A percentile compares a stretch with the other conserved stretches of the same genome.
Evolutionary conservation across 30 jellyfish, hydroid and myxozoan genomes (phyloP).

Genomic region (Mastigias papua): DNA sequence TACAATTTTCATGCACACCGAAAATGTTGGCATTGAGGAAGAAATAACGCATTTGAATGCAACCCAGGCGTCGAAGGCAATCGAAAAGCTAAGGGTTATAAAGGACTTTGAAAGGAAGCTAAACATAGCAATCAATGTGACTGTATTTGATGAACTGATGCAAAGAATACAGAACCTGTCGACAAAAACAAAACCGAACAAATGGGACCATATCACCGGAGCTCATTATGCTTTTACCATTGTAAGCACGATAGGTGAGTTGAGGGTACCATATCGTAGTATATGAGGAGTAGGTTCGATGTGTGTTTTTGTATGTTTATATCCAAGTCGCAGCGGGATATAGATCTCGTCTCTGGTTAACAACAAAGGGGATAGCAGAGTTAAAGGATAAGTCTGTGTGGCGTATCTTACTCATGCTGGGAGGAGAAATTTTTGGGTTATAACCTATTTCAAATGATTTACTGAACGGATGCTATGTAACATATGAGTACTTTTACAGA

Average conservation of each 20-base stretch:
- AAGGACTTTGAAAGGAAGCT: not conserved
- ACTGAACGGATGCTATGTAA: too few relatives aligned
- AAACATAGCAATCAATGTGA: not conserved
- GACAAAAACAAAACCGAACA: constrained; percentile 15
- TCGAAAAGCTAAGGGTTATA: not conserved
- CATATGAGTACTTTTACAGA: too few relatives aligned
- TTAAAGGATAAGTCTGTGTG: too few relatives aligned
- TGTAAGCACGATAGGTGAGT: constrained; percentile 50
- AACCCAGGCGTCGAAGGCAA: not conserved
- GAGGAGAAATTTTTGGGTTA: too few relatives aligned
- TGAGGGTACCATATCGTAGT: too few relatives aligned
- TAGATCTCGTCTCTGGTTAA: too few relatives aligned
- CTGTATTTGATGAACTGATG: constrained; percentile 4
- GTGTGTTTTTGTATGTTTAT: too few relatives aligned
- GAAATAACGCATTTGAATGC: not conserved
- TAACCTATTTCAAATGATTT: too few relatives aligned
- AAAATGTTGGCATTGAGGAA: constrained; percentile 1
- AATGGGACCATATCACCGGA: constrained; percentile 32
- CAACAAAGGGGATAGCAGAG: too few relatives aligned
- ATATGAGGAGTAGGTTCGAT: too few relatives aligned
- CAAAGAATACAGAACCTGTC: constrained; percentile 8
- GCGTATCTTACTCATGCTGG: too few relatives aligned
- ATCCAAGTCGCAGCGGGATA: too few relatives aligned
- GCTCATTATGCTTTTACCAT: constrained; percentile 44
- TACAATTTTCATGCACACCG: not conserved